Percentiles rank a stretch among this genome's conserved stretches.
Evolutionary conservation across 2,113 vertebrate species (phyloP).

Genomic region (Heptranchias perlo): DNA sequence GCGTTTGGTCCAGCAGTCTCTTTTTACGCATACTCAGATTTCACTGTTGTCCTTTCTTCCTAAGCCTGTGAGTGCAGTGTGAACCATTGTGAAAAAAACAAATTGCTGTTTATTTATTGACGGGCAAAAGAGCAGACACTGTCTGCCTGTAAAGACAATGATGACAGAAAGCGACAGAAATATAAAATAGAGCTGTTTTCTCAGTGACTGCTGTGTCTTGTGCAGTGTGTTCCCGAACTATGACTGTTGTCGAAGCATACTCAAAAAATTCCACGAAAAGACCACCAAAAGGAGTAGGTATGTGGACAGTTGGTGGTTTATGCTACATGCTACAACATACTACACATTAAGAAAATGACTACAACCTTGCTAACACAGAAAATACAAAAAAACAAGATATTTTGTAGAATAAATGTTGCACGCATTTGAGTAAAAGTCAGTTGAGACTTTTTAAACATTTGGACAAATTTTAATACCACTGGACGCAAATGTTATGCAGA

Average conservation of each 20-base stretch:
- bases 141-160: not conserved
- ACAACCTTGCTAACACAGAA: not conserved
- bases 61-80: slow-evolving; percentile 1
- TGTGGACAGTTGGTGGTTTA: not conserved
- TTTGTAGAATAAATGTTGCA: not conserved
- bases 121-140: slow-evolving; percentile 18
- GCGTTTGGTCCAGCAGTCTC: not conserved
- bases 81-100: slow-evolving; percentile 17
- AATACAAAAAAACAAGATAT: not conserved
- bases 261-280: not conserved
- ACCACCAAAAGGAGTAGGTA: not conserved
- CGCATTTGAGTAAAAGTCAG: not conserved
- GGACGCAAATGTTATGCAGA: not conserved
- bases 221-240: not conserved
- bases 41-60: not conserved
- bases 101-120: slow-evolving; percentile 31
- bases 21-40: not conserved
- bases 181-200: not conserved
- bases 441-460: not conserved
- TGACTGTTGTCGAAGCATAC: not conserved
- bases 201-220: not conserved
- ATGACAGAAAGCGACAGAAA: not conserved
- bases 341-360: not conserved
- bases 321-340: not conserved
- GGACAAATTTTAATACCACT: not conserved